Percentiles rank a stretch among this genome's conserved stretches.
Conservation (phyloP, 2,797 vertebrate genomes). For the Ctenochaetus hawaiiensis region DNA sequence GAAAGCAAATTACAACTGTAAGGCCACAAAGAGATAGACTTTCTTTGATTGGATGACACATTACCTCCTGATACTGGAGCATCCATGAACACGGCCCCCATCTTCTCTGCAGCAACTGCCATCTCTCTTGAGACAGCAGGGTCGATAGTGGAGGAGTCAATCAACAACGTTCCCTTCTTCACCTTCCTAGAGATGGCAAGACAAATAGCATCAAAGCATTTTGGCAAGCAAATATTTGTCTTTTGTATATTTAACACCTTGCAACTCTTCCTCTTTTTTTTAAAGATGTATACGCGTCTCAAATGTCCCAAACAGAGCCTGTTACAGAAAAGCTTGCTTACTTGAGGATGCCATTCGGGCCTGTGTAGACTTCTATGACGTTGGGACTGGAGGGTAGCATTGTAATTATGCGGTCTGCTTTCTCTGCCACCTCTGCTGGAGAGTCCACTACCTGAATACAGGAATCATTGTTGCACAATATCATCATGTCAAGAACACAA, state of each 20-base stretch:
- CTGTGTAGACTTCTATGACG: constrained; percentile 93
- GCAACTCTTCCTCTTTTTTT: background rate
- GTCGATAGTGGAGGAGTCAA: constrained; percentile 98
- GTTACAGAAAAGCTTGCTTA: constrained; percentile 44
- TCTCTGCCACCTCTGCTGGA: constrained; percentile 95
- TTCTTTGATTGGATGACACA: background rate
- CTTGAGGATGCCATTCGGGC: constrained; percentile 92
- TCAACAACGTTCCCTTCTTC: constrained; percentile 96
- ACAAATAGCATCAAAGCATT: background rate
- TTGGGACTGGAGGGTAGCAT: constrained; percentile 97
- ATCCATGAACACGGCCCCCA: constrained; percentile 98
- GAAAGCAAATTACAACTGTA: background rate
- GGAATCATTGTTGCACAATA: constrained; percentile 7
- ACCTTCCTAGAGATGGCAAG: constrained; percentile 88
- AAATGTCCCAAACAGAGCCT: background rate
- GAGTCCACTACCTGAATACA: constrained; percentile 90
- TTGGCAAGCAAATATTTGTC: background rate
- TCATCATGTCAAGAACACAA: background rate
- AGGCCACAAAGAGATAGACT: background rate
- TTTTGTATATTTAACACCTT: background rate
- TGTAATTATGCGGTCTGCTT: constrained; percentile 96
- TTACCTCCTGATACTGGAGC: constrained; percentile 98
- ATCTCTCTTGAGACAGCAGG: constrained; percentile 94
- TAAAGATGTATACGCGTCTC: background rate
- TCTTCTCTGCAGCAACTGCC: constrained; percentile 93